Evolutionary conservation across 1,140 invertebrate species (phyloP).

Genomic region (Formica selysi): DNA sequence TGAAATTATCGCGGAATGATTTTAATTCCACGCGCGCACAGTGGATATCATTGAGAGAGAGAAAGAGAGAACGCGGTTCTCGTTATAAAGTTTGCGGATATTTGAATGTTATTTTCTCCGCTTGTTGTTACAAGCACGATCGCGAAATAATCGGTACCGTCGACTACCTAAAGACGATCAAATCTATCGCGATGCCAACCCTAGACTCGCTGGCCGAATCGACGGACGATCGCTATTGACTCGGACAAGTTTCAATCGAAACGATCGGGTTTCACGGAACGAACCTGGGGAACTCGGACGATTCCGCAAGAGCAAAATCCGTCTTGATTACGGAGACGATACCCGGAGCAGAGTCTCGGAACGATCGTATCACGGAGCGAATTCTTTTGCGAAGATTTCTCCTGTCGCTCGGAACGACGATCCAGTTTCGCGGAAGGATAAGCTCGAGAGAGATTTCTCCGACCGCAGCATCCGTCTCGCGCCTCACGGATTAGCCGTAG

Average conservation of each 20-base stretch:
- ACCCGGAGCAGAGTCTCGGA: background rate
- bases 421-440: slow-evolving; percentile 73
- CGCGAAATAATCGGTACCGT: slow-evolving; percentile 39
- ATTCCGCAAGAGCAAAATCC: slow-evolving; percentile 50
- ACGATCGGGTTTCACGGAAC: slow-evolving; percentile 69
- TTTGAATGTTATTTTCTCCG: slow-evolving; percentile 9
- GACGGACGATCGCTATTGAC: slow-evolving; percentile 56
- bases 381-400: slow-evolving; percentile 66
- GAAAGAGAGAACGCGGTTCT: background rate
- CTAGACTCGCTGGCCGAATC: background rate
- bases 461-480: slow-evolving; percentile 28
- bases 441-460: slow-evolving; percentile 61
- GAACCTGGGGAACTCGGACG: slow-evolving; percentile 1
- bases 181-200: slow-evolving; percentile 61
- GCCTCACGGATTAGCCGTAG: slow-evolving; percentile 47
- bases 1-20: slow-evolving; percentile 1
- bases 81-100: background rate
- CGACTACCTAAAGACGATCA: slow-evolving; percentile 54
- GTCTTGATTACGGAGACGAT: slow-evolving; percentile 47
- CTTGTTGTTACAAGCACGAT: background rate
- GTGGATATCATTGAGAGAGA: background rate
- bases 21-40: background rate
- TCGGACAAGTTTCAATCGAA: slow-evolving; percentile 66
- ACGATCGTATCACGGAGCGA: slow-evolving; percentile 67
- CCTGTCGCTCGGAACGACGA: slow-evolving; percentile 60